Conservation (phyloP, 2,888 invertebrate genomes). For the Apamea anceps region DNA sequence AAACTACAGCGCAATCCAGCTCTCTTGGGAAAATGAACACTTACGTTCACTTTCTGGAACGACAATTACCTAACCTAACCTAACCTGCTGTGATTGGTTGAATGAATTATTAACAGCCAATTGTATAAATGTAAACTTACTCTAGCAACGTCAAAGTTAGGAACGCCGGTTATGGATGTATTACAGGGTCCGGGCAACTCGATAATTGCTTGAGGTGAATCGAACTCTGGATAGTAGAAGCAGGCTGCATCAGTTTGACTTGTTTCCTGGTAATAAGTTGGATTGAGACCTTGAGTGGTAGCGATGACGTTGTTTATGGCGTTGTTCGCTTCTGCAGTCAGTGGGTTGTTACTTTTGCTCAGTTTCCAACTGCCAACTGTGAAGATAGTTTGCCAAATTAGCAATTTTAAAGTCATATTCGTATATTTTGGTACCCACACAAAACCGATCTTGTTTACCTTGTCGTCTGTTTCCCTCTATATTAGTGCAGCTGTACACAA, state of each 20-base stretch:
- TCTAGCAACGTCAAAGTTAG: conserved; percentile 72
- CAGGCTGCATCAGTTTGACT: conserved; percentile 73
- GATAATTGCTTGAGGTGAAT: conserved; percentile 69
- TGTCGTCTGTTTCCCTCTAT: conserved; percentile 70
- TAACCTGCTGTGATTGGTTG: not conserved
- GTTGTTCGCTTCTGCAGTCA: conserved; percentile 70
- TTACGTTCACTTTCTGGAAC: too few relatives aligned
- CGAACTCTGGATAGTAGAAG: conserved; percentile 82
- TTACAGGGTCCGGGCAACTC: conserved; percentile 78
- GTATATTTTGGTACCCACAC: not conserved
- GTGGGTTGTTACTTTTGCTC: conserved; percentile 71
- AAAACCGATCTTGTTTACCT: conserved; percentile 73
- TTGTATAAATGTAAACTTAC: conserved; percentile 14
- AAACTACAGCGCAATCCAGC: not conserved
- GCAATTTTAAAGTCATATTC: not conserved
- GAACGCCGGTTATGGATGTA: conserved; percentile 71
- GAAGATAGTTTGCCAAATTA: conserved; percentile 29
- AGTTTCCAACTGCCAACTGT: conserved; percentile 86
- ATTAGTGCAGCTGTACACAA: conserved; percentile 82
- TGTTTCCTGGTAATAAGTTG: conserved; percentile 75
- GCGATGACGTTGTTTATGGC: not conserved
- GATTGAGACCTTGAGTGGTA: conserved; percentile 27
- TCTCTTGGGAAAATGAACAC: too few relatives aligned
- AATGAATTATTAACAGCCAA: not conserved
- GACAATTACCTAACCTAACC: too few relatives aligned